Evolutionary conservation across 30 jellyfish, hydroid and myxozoan species (phyloP).

Genomic region (Aurelia aurita): DNA sequence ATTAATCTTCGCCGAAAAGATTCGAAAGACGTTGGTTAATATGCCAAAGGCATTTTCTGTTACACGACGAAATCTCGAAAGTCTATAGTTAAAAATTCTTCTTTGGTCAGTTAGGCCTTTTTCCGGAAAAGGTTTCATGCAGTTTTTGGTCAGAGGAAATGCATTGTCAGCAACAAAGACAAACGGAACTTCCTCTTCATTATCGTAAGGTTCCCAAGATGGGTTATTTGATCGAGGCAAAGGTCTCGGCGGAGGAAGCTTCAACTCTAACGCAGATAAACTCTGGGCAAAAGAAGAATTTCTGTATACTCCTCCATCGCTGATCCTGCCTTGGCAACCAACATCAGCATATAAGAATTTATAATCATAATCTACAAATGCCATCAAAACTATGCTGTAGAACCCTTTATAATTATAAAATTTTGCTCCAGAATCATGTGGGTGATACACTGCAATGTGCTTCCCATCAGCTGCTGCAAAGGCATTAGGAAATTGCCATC

Average conservation of each 20-base stretch:
- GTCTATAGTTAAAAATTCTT: slow-evolving; percentile 14
- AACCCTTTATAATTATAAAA: slow-evolving; percentile 57
- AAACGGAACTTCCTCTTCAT: slow-evolving; percentile 26
- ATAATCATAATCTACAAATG: slow-evolving; percentile 53
- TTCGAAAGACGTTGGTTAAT: neutral
- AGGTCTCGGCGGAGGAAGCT: slow-evolving; percentile 53
- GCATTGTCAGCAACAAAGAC: slow-evolving; percentile 65
- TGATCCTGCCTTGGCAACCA: slow-evolving; percentile 78
- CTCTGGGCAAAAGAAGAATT: slow-evolving; percentile 14
- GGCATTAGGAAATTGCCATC: slow-evolving; percentile 66
- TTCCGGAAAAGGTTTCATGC: slow-evolving; percentile 67
- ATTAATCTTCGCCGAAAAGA: neutral
- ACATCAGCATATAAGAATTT: slow-evolving; percentile 58
- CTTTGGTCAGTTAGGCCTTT: slow-evolving; percentile 24
- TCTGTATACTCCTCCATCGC: slow-evolving; percentile 74
- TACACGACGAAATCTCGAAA: slow-evolving; percentile 22
- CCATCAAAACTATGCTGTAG: slow-evolving; percentile 61
- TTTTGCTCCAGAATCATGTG: slow-evolving; percentile 44
- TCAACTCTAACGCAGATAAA: neutral
- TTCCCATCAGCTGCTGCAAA: slow-evolving; percentile 75
- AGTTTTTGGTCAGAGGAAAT: slow-evolving; percentile 44
- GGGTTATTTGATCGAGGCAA: slow-evolving; percentile 23
- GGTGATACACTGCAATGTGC: slow-evolving; percentile 48
- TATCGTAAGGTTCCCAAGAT: slow-evolving; percentile 23
- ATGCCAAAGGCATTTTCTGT: slow-evolving; percentile 24